phyloP scores from a whole-genome alignment of 2,113 vertebrate species.

The Eonycteris spelaea region DNA sequence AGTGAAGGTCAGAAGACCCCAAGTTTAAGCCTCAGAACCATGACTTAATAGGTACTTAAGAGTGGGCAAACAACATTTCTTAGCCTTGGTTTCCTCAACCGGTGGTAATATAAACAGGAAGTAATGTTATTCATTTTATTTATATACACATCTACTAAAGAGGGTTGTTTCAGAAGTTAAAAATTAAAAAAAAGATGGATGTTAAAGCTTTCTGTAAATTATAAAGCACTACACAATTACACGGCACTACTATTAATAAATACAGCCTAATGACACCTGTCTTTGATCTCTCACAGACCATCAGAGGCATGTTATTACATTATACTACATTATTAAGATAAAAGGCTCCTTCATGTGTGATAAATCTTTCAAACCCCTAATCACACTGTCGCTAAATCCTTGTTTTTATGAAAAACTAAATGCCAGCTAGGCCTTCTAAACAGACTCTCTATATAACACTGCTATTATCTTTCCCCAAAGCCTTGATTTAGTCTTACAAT shows the following conservation, averaged over 20 bases:
- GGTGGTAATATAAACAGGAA: neutral
- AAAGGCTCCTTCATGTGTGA: constrained; percentile 42
- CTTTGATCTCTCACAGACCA: neutral
- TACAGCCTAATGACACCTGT: constrained; percentile 39
- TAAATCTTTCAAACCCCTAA: constrained; percentile 36
- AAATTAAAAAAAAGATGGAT: neutral
- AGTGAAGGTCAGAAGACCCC: neutral
- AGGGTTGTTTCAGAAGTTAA: neutral
- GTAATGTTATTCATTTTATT: neutral
- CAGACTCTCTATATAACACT: neutral
- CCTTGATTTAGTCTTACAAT: constrained; percentile 34
- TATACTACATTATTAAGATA: constrained; percentile 13
- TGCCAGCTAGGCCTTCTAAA: neutral
- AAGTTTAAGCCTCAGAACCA: neutral
- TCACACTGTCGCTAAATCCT: neutral
- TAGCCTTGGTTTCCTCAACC: neutral
- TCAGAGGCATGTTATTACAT: constrained; percentile 28
- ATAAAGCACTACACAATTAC: constrained; percentile 41
- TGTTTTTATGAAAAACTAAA: constrained; percentile 31
- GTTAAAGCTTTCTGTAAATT: constrained; percentile 49
- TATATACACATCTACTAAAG: neutral
- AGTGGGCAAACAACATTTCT: neutral
- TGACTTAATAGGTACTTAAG: neutral
- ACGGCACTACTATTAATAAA: constrained; percentile 34
- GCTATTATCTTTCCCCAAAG: constrained; percentile 1